Evolutionary conservation across 2,888 invertebrate species (phyloP).

Genomic region (Sceliomorpha sp.): DNA sequence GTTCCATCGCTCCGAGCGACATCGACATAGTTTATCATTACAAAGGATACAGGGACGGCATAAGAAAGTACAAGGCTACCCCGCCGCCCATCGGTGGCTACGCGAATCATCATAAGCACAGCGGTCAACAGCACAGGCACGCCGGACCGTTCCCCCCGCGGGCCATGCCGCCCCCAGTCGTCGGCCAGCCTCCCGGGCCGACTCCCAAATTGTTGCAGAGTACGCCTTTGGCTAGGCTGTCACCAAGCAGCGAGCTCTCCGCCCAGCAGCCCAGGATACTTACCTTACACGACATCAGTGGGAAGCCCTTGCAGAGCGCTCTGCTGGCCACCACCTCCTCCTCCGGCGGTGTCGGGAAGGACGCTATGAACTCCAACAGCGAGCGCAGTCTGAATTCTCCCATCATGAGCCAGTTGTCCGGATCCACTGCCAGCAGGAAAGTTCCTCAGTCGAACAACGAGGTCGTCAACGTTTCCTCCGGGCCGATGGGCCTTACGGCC

Average conservation of each 20-base stretch:
- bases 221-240: constrained; percentile 93
- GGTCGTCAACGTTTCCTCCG: constrained; percentile 84
- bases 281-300: constrained; percentile 96
- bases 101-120: constrained; percentile 87
- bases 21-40: constrained; percentile 98
- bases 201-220: constrained; percentile 89
- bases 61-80: constrained; percentile 93
- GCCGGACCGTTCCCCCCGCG: constrained; percentile 88
- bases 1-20: constrained; percentile 98
- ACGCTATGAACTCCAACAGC: constrained; percentile 94
- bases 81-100: constrained; percentile 90
- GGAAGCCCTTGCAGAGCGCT: constrained; percentile 94
- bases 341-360: constrained; percentile 93
- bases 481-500: constrained; percentile 91
- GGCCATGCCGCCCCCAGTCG: constrained; percentile 84
- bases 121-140: constrained; percentile 83
- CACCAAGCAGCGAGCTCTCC: constrained; percentile 95
- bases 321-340: constrained; percentile 93
- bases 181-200: constrained; percentile 84
- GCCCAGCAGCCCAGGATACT: constrained; percentile 94
- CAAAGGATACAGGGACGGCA: constrained; percentile 94
- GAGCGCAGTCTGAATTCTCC: constrained; percentile 95
- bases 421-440: constrained; percentile 89
- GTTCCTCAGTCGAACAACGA: constrained; percentile 86
- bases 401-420: constrained; percentile 94